Evolutionary conservation across 2,797 vertebrate genomes (phyloP).

Genomic region (Chaenodraco wilsoni): DNA sequence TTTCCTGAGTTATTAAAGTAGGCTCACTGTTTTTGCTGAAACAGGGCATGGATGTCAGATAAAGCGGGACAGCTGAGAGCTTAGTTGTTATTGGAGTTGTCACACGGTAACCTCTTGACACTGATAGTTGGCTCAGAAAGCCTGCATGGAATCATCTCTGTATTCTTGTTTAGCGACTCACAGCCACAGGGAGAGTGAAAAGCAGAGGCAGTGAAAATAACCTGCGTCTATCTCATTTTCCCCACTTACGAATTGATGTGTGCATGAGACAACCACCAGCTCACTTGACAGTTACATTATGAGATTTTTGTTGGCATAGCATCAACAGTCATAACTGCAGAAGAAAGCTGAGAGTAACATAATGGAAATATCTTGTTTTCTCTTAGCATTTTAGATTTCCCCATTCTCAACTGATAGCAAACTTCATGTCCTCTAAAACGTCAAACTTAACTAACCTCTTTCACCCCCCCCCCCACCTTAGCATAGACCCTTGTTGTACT

Average conservation of each 20-base stretch:
- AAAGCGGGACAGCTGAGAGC: constrained; percentile 10
- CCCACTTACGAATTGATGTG: constrained; percentile 10
- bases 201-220: constrained; percentile 1
- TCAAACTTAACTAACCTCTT: background rate
- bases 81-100: constrained; percentile 30
- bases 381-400: constrained; percentile 4
- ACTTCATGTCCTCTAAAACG: background rate
- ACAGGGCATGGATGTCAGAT: constrained; percentile 32
- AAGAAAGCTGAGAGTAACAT: background rate
- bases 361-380: background rate
- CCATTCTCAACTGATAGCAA: background rate
- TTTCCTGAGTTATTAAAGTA: constrained; percentile 43
- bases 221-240: background rate
- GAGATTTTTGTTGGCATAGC: constrained; percentile 11
- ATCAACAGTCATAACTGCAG: background rate
- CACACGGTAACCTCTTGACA: constrained; percentile 31
- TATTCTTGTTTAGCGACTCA: constrained; percentile 13
- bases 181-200: constrained; percentile 9
- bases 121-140: constrained; percentile 25
- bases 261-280: constrained; percentile 1
- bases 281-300: background rate
- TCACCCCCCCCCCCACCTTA: too few species aligned
- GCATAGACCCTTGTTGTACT: too few species aligned
- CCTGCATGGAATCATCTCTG: constrained; percentile 19
- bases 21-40: constrained; percentile 17